Evolutionary conservation across 2,797 vertebrate genomes (phyloP).

Genomic region (Odontamblyopus rebecca): DNA sequence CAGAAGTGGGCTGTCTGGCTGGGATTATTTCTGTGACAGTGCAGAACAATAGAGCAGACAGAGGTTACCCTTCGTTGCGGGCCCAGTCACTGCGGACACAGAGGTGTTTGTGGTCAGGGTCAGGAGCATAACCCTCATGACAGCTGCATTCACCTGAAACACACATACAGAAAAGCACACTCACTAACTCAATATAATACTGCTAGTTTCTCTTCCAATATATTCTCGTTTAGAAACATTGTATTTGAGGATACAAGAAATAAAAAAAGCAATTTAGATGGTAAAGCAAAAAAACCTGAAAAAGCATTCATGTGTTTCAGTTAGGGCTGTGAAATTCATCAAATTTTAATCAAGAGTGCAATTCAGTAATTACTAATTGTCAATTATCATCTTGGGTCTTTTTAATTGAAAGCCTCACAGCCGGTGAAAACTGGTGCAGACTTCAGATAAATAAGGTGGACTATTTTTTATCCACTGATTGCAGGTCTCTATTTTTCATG

Average conservation of each 20-base stretch:
- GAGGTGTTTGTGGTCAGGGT: slow-evolving; percentile 89
- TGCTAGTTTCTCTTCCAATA: background rate
- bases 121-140: slow-evolving; percentile 91
- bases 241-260: background rate
- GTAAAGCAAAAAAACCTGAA: background rate
- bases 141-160: slow-evolving; percentile 94
- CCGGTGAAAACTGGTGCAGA: background rate
- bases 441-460: too few species aligned
- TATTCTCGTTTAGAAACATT: background rate
- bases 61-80: slow-evolving; percentile 93
- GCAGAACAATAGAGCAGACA: slow-evolving; percentile 17
- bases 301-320: background rate
- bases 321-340: background rate
- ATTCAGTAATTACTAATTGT: background rate
- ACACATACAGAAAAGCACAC: slow-evolving; percentile 26
- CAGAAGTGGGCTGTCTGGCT: background rate
- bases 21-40: background rate
- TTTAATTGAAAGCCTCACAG: background rate
- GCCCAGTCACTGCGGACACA: slow-evolving; percentile 96
- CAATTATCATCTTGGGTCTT: background rate
- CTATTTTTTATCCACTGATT: background rate
- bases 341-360: background rate
- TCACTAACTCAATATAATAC: background rate
- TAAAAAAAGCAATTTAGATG: background rate
- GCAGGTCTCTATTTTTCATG: too few species aligned